Evolutionary conservation across 2,113 vertebrate genomes (phyloP).

Genomic region (Columba janthina): DNA sequence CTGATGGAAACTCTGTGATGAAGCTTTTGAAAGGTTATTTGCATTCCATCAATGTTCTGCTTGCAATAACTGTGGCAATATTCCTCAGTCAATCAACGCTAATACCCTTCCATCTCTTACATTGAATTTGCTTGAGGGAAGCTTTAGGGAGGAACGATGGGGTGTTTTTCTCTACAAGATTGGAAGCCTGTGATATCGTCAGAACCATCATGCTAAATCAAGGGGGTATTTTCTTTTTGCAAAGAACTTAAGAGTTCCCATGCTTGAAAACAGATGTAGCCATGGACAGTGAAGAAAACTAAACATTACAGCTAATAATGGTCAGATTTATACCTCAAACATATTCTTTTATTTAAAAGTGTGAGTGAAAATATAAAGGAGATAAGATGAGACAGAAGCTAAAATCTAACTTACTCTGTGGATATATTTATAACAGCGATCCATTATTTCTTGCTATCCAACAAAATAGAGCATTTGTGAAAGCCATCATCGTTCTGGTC

Average conservation of each 20-base stretch:
- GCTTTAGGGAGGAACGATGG: background rate
- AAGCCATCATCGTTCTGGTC: slow-evolving; percentile 16
- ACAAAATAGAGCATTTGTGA: slow-evolving; percentile 7
- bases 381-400: background rate
- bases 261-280: slow-evolving; percentile 36
- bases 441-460: slow-evolving; percentile 27
- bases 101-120: slow-evolving; percentile 16
- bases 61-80: slow-evolving; percentile 32
- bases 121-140: background rate
- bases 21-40: slow-evolving; percentile 32
- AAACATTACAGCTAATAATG: slow-evolving; percentile 13
- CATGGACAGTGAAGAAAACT: background rate
- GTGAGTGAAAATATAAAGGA: slow-evolving; percentile 7
- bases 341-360: slow-evolving; percentile 29
- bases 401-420: background rate
- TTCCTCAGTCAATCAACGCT: slow-evolving; percentile 23
- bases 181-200: background rate
- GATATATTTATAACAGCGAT: slow-evolving; percentile 1
- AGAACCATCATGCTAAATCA: background rate
- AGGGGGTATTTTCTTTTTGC: background rate
- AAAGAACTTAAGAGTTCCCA: background rate
- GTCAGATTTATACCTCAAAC: slow-evolving; percentile 34
- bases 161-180: background rate
- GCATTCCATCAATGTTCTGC: slow-evolving; percentile 10
- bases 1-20: background rate